Evolutionary conservation across 1,140 invertebrate genomes (phyloP).

Genomic region (Pteromalus puparum): DNA sequence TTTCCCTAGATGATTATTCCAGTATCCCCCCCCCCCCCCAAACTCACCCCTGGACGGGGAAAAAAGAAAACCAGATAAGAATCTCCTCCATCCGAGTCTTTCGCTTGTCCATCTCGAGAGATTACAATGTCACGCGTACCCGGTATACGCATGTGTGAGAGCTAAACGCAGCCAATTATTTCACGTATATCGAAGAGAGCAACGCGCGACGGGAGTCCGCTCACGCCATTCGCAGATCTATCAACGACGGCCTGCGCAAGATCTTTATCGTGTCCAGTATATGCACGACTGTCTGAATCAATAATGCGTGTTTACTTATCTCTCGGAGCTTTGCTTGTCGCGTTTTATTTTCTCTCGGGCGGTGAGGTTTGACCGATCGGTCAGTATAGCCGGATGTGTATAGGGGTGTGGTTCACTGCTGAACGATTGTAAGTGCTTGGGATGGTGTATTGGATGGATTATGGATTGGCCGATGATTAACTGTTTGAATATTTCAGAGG

Average conservation of each 20-base stretch:
- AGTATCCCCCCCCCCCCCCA: background rate
- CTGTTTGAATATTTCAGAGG: background rate
- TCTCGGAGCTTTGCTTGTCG: background rate
- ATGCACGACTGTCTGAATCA: constrained; percentile 19
- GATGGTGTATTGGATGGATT: background rate
- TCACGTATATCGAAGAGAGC: constrained; percentile 34
- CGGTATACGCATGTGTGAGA: background rate
- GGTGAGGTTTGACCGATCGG: background rate
- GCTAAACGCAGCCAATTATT: constrained; percentile 46
- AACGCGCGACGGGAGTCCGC: background rate
- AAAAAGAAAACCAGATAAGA: background rate
- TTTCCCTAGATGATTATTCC: background rate
- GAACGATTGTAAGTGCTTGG: background rate
- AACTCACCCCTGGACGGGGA: background rate
- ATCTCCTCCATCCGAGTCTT: background rate
- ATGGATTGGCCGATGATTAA: background rate
- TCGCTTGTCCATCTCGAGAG: background rate
- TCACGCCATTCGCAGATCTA: constrained; percentile 42
- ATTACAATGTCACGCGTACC: constrained; percentile 38
- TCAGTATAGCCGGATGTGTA: background rate
- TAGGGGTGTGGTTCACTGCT: background rate
- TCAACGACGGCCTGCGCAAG: background rate
- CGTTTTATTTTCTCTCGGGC: background rate
- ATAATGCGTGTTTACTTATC: constrained; percentile 35
- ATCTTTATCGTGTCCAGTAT: constrained; percentile 15